Evolutionary conservation across 2,113 vertebrate genomes (phyloP).

Genomic region (Ginglymostoma cirratum): DNA sequence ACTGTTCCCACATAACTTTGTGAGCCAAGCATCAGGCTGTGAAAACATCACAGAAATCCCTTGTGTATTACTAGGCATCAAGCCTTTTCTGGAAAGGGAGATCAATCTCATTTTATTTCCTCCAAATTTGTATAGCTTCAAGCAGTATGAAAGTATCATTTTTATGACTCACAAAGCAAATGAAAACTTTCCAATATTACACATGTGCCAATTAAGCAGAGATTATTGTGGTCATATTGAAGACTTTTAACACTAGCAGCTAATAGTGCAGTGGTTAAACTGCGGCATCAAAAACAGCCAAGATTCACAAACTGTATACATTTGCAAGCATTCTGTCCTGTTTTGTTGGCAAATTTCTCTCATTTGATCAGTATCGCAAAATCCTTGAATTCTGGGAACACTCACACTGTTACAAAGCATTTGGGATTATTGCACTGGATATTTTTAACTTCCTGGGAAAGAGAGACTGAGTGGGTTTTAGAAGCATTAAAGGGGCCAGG

Average conservation of each 20-base stretch:
- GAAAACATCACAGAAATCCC: not conserved
- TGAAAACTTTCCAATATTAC: not conserved
- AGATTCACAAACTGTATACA: not conserved
- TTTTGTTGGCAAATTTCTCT: not conserved
- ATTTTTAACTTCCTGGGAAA: conserved; percentile 38
- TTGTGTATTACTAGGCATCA: not conserved
- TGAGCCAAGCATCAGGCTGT: not conserved
- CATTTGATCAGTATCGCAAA: not conserved
- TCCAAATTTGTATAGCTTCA: not conserved
- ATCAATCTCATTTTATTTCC: not conserved
- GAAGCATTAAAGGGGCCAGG: conserved; percentile 10
- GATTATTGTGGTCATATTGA: not conserved
- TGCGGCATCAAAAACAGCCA: not conserved
- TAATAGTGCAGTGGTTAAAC: not conserved
- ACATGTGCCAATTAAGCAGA: not conserved
- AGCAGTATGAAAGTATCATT: not conserved
- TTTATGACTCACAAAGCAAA: not conserved
- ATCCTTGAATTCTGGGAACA: not conserved
- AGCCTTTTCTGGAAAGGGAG: not conserved
- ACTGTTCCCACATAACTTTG: not conserved
- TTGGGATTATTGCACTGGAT: conserved; percentile 2
- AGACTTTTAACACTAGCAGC: too few relatives aligned
- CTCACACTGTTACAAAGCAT: not conserved
- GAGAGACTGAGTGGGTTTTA: not conserved
- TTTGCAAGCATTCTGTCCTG: not conserved